phyloP scores from a whole-genome alignment of 2,113 vertebrate species.

The Chloebia gouldiae region DNA sequence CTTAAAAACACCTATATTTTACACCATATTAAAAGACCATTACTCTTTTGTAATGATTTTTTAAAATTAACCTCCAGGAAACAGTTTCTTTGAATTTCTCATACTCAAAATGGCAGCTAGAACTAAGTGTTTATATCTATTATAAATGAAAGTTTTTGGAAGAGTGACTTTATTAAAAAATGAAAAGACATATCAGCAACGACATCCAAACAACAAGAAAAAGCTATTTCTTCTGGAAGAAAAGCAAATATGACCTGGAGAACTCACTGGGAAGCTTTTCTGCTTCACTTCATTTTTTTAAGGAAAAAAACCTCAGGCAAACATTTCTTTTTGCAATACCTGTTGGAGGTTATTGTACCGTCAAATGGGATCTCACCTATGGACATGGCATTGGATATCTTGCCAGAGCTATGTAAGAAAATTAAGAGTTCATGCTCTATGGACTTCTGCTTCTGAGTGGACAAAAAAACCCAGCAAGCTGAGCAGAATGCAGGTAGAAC shows the following conservation, averaged over 20 bases:
- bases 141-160: not conserved
- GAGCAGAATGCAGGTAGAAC: not conserved
- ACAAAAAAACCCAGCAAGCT: not conserved
- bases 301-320: not conserved
- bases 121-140: not conserved
- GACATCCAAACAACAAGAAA: not conserved
- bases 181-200: not conserved
- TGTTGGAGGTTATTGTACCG: not conserved
- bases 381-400: fast-evolving
- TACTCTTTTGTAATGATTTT: not conserved
- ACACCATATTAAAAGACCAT: too few relatives aligned
- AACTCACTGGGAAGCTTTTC: not conserved
- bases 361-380: not conserved
- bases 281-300: not conserved
- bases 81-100: not conserved
- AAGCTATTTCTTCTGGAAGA: not conserved
- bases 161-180: not conserved
- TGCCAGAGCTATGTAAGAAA: not conserved
- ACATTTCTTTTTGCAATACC: not conserved
- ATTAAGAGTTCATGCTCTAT: not conserved
- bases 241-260: not conserved
- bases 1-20: not conserved
- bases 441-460: not conserved
- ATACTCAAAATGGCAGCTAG: not conserved
- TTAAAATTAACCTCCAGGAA: not conserved